A percentile compares a stretch with the other conserved stretches of the same genome.
Conservation (phyloP, 2,888 invertebrate species). For the Eupithecia tripunctaria region DNA sequence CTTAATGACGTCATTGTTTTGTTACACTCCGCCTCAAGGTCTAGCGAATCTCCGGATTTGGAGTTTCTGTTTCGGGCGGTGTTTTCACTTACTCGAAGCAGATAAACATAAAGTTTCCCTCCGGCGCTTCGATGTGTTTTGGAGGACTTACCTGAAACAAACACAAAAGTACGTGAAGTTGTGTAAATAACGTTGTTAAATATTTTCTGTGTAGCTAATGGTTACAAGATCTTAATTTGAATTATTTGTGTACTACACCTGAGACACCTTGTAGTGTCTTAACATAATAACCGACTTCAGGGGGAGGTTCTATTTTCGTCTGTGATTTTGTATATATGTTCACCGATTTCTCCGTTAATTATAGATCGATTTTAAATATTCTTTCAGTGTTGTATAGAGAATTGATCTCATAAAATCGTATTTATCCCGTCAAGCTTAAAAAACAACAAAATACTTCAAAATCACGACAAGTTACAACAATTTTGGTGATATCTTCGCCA, state of each 20-base stretch:
- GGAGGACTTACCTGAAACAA: slow-evolving; percentile 38
- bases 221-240: not conserved
- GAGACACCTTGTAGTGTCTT: not conserved
- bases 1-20: slow-evolving; percentile 11
- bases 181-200: not conserved
- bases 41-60: not conserved
- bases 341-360: too few relatives aligned
- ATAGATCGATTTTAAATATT: too few relatives aligned
- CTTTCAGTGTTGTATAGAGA: too few relatives aligned
- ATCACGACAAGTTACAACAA: too few relatives aligned
- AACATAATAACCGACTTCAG: too few relatives aligned
- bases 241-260: not conserved
- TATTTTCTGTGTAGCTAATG: not conserved
- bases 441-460: too few relatives aligned
- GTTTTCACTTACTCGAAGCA: not conserved
- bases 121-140: not conserved
- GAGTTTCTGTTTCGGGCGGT: not conserved
- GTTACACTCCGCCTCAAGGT: not conserved
- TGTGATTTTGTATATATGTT: too few relatives aligned
- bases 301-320: too few relatives aligned
- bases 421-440: too few relatives aligned
- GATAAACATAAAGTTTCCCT: not conserved
- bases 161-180: slow-evolving; percentile 1
- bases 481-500: too few relatives aligned
- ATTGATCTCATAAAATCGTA: too few relatives aligned